A percentile compares a stretch with the other conserved stretches of the same genome.
Evolutionary conservation across 2,113 vertebrate genomes (phyloP).

Genomic region (Plectropomus leopardus): DNA sequence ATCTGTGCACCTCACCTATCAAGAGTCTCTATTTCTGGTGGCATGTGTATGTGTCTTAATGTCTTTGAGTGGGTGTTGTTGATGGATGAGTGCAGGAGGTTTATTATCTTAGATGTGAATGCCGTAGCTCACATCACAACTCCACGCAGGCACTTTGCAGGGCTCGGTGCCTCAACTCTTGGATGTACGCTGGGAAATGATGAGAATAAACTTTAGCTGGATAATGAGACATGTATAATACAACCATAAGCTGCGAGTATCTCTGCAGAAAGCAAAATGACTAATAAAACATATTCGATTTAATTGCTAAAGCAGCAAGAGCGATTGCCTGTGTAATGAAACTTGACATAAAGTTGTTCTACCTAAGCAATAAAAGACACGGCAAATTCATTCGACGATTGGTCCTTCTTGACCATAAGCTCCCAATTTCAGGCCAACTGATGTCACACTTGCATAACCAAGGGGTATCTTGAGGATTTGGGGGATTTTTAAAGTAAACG

Average conservation of each 20-base stretch:
- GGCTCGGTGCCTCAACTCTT: background rate
- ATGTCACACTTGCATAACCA: slow-evolving; percentile 14
- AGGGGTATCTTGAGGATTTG: background rate
- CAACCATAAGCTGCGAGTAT: background rate
- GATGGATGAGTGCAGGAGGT: slow-evolving; percentile 41
- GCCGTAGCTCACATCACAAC: slow-evolving; percentile 34
- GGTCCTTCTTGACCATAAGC: slow-evolving; percentile 6
- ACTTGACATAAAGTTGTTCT: slow-evolving; percentile 25
- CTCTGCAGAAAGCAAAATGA: slow-evolving; percentile 26
- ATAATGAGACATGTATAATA: slow-evolving; percentile 21
- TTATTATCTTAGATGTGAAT: slow-evolving; percentile 46
- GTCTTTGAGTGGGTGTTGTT: slow-evolving; percentile 54
- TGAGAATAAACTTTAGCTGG: slow-evolving; percentile 26
- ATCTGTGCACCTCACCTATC: slow-evolving; percentile 7
- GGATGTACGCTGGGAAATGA: slow-evolving; percentile 23
- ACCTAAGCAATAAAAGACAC: background rate
- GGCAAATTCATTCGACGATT: slow-evolving; percentile 21
- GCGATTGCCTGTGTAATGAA: slow-evolving; percentile 59
- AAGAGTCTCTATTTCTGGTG: slow-evolving; percentile 22
- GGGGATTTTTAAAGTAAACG: background rate
- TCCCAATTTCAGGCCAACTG: slow-evolving; percentile 13
- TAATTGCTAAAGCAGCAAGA: slow-evolving; percentile 44
- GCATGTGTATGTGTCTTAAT: slow-evolving; percentile 25
- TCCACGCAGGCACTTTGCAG: background rate
- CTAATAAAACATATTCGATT: slow-evolving; percentile 20